phyloP scores from a whole-genome alignment of 2,888 invertebrate species.

The Hypsopygia costalis region DNA sequence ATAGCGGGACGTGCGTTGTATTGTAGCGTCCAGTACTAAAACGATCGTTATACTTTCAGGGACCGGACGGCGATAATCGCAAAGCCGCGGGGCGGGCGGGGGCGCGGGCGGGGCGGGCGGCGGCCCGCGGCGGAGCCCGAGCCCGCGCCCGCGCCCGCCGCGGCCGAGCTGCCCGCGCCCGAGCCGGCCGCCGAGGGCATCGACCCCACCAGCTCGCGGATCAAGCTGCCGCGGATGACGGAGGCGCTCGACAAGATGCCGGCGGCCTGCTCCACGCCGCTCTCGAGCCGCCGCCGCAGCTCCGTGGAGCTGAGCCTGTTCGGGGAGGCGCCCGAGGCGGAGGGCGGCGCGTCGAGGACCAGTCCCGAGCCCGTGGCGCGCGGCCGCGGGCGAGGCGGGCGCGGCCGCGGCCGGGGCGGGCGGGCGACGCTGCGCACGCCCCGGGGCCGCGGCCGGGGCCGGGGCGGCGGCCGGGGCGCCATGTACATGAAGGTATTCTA shows the following conservation, averaged over 20 bases:
- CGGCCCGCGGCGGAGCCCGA: constrained; percentile 18
- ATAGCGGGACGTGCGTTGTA: too few species aligned
- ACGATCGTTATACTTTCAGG: constrained; percentile 52
- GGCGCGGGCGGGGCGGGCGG: constrained; percentile 55
- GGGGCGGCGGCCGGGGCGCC: constrained; percentile 59
- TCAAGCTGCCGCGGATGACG: constrained; percentile 70
- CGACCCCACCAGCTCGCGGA: constrained; percentile 68
- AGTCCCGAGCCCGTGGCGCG: constrained; percentile 29
- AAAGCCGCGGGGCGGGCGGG: constrained; percentile 57
- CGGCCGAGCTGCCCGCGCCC: background rate
- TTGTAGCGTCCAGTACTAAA: too few species aligned
- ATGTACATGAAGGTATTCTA: constrained; percentile 50
- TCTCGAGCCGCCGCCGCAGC: constrained; percentile 50
- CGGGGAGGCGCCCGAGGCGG: constrained; percentile 17
- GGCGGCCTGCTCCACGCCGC: constrained; percentile 49
- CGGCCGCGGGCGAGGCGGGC: constrained; percentile 25
- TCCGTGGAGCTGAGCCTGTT: constrained; percentile 40
- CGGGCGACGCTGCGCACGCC: constrained; percentile 41
- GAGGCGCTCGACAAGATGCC: constrained; percentile 68
- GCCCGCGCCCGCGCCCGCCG: constrained; percentile 15
- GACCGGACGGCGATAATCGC: constrained; percentile 59
- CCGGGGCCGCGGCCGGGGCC: constrained; percentile 61
- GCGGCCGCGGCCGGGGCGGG: constrained; percentile 37
- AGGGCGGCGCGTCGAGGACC: constrained; percentile 22
- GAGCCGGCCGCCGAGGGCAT: constrained; percentile 32